Base-by-base conservation (phyloP, 1,140 invertebrate genomes). In the Lutraria rhynchaena region DNA sequence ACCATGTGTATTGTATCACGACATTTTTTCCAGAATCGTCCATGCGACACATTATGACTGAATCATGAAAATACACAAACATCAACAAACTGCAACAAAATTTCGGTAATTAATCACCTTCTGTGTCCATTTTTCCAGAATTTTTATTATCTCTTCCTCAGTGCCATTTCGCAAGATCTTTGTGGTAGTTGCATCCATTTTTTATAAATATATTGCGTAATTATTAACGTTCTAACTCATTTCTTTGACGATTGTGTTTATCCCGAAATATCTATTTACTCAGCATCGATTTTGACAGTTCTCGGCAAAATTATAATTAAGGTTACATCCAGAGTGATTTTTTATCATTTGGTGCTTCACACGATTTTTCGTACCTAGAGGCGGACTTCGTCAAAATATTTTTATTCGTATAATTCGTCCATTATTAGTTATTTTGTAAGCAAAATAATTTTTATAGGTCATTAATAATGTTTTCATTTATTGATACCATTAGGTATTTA, bases 261-360 rank as follows among this genome's bases (percentile, higher is more conserved):
- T 55, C 15, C 5, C 5, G 15, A 41, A 41, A 5, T 7, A 15
- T 41, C 15, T 41, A 41, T 41, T 41, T 41, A 41, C 37, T 41
- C 37, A 15, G 37, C 63, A 80, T 80, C 49, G 65, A 80, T 80
- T 80, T 69, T 70, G 76, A 80, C 76, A 80, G 63, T 49, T 80
- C 65, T 53, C 55, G 44, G 37, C 24, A 60, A 80, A 69, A 80
- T 80, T 80, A 80, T 80, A 67, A 80, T 67, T 80, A 46, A 29
- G 29, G 76, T 61, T 70, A 27, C 44, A 31, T 46, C 15, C 63
- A 7, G 3, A 13, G 29, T 11, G 17, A 49, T 51, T 46, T 29
- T 49, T 49, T n/a, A 46, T 35, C 27, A 67, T 46, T 1, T 22
- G 63, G 44, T 67, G 9, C 15, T 13, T 49, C 44, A 67, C 41